A percentile compares a stretch with the other conserved stretches of the same genome.
phyloP scores from a whole-genome alignment of 2,888 invertebrate species.

The Colletes collaris region DNA sequence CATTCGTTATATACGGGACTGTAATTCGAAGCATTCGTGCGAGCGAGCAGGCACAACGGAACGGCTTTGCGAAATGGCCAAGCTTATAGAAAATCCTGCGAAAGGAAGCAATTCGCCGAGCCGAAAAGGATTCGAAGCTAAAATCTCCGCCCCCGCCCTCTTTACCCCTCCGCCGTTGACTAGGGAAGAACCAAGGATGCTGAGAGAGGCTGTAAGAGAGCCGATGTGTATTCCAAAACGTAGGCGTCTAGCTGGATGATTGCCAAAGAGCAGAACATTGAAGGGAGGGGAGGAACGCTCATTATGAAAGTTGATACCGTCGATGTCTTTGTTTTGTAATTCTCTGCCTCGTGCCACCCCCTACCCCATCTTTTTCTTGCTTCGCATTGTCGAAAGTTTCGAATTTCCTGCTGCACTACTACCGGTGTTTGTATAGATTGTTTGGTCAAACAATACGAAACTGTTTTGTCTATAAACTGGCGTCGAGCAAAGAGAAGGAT shows the following conservation, averaged over 20 bases:
- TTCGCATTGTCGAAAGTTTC: slow-evolving; percentile 71
- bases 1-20: slow-evolving; percentile 55
- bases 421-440: slow-evolving; percentile 65
- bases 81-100: slow-evolving; percentile 70
- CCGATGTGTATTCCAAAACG: slow-evolving; percentile 55
- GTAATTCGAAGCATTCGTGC: slow-evolving; percentile 62
- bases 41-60: slow-evolving; percentile 60
- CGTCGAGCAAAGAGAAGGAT: slow-evolving; percentile 43
- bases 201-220: slow-evolving; percentile 25
- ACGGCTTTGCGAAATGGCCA: slow-evolving; percentile 67
- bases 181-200: slow-evolving; percentile 35
- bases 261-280: slow-evolving; percentile 78
- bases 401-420: slow-evolving; percentile 68
- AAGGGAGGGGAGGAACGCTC: slow-evolving; percentile 65
- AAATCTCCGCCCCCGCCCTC: slow-evolving; percentile 36
- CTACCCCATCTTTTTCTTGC: slow-evolving; percentile 68
- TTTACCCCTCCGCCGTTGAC: slow-evolving; percentile 27
- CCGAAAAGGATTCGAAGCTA: slow-evolving; percentile 67
- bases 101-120: slow-evolving; percentile 68
- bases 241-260: slow-evolving; percentile 72
- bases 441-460: slow-evolving; percentile 53
- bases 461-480: slow-evolving; percentile 63
- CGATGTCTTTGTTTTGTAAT: slow-evolving; percentile 78
- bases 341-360: slow-evolving; percentile 43
- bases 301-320: slow-evolving; percentile 80